Base-by-base conservation (phyloP, 2,888 invertebrate species). In the Yponomeuta evonymella region DNA sequence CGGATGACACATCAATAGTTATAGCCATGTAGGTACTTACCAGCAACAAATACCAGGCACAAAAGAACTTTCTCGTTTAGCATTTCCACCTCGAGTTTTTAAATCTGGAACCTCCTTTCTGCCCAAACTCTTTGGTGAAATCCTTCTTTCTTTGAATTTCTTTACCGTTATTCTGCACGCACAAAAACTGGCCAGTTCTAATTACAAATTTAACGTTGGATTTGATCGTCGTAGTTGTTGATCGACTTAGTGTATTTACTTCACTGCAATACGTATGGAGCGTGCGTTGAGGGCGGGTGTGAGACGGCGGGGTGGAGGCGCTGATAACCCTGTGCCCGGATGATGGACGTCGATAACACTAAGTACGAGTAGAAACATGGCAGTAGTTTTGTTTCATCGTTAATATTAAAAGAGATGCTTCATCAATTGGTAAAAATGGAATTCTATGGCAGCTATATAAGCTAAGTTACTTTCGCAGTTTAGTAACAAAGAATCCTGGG, bases 321-420 rank as follows among this genome's bases (percentile, higher is more conserved):
- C 74, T 76, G 90, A 90, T 90, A 90, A 90, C 90, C 90, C 76
- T 84, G 79, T 81, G 78, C 79, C 77, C 86, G 84, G 88, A 88
- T 89, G 87, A 87, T 86, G 84, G 76, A 71, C 71, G 74, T 58
- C 51, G 51, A 58, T 58, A 58, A 58, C 51, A 5, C 43, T 43
- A 43, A 43, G 23, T 23, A 23, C 23, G 10, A 33, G 51, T 51
- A 51, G 51, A 51, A 51, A 51, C 11, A 12, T 12, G 23, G 51
- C 51, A 51, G 51, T 5, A 12, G 51, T 51, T 51, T 8, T 51
- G 51, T 10, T 51, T 51, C 51, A 51, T 51, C 2, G 2, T 12
- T 3, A 10, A 51, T 51, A 12, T 12, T 2, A 10, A 12, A 12
- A 51, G 51, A 12, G 10, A 51, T 51, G 6, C 11, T 8, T 12